Evolutionary conservation across 2,888 invertebrate genomes (phyloP).

Genomic region (Melieria picta): DNA sequence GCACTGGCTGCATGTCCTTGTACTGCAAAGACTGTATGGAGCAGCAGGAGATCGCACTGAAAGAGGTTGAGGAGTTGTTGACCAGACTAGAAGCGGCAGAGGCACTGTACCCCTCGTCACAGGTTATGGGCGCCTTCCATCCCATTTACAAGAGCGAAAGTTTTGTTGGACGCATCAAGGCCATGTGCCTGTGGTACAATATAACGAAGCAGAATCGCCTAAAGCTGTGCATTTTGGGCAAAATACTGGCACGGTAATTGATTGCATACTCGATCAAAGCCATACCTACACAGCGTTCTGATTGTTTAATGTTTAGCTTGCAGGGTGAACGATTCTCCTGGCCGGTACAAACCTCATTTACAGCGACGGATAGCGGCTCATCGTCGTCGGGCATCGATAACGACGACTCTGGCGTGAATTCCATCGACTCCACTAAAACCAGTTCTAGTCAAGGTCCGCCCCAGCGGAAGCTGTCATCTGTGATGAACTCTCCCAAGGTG

Average conservation of each 20-base stretch:
- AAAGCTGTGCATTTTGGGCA: conserved; percentile 79
- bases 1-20: conserved; percentile 78
- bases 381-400: conserved; percentile 62
- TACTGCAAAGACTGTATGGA: conserved; percentile 77
- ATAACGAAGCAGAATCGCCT: conserved; percentile 85
- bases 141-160: conserved; percentile 68
- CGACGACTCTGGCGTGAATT: conserved; percentile 62
- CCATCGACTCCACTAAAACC: conserved; percentile 56
- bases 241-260: conserved; percentile 68
- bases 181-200: conserved; percentile 93
- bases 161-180: conserved; percentile 68
- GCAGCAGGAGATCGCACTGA: conserved; percentile 78
- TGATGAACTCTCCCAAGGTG: conserved; percentile 54
- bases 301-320: conserved; percentile 47
- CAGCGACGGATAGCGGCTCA: conserved; percentile 56
- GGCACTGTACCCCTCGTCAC: conserved; percentile 84
- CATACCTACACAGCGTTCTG: neutral
- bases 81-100: conserved; percentile 80
- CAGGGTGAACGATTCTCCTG: conserved; percentile 65
- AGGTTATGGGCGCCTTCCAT: conserved; percentile 80
- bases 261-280: neutral
- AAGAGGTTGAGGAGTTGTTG: conserved; percentile 78
- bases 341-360: conserved; percentile 63
- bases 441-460: conserved; percentile 37
- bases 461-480: conserved; percentile 47